These are phyloP conservation scores for Sebastolobus altivelis DNA, from an alignment of 2,797 vertebrate genomes.

Conservation along the genomic window DNA sequence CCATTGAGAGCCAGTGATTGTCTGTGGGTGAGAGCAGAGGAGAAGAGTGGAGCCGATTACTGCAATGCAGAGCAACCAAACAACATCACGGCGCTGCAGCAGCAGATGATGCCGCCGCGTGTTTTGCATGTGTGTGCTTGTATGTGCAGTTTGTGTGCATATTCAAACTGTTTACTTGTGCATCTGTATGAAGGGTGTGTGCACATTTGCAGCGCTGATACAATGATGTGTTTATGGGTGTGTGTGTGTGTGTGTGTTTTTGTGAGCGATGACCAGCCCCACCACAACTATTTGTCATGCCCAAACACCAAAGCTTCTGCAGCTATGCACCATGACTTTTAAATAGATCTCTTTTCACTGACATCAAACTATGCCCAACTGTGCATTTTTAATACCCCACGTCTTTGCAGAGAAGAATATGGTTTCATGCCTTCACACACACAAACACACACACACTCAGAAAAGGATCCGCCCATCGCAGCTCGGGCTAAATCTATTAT, in stretches of 20 bases:
- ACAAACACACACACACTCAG: slow-evolving; percentile 23
- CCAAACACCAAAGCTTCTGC: slow-evolving; percentile 80
- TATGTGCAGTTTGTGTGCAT: slow-evolving; percentile 70
- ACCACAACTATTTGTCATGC: slow-evolving; percentile 79
- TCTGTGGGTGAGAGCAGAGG: slow-evolving; percentile 75
- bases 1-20: slow-evolving; percentile 78
- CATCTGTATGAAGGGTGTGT: slow-evolving; percentile 31
- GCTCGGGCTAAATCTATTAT: slow-evolving; percentile 64
- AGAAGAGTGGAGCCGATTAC: slow-evolving; percentile 72
- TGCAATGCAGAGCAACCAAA: slow-evolving; percentile 82
- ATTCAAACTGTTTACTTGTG: slow-evolving; percentile 55
- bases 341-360: slow-evolving; percentile 78
- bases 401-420: slow-evolving; percentile 77
- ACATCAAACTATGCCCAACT: slow-evolving; percentile 74
- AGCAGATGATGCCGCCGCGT: slow-evolving; percentile 1
- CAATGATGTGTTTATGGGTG: slow-evolving; percentile 50
- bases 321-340: slow-evolving; percentile 79
- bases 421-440: slow-evolving; percentile 52
- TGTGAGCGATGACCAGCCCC: slow-evolving; percentile 64
- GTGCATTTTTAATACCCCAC: slow-evolving; percentile 75
- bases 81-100: slow-evolving; percentile 65
- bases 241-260: slow-evolving; percentile 42
- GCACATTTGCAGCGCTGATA: slow-evolving; percentile 31
- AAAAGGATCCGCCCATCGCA: slow-evolving; percentile 46
- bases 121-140: slow-evolving; percentile 42